Evolutionary conservation across 2,797 vertebrate species (phyloP).

Genomic region (Antennarius maculatus): DNA sequence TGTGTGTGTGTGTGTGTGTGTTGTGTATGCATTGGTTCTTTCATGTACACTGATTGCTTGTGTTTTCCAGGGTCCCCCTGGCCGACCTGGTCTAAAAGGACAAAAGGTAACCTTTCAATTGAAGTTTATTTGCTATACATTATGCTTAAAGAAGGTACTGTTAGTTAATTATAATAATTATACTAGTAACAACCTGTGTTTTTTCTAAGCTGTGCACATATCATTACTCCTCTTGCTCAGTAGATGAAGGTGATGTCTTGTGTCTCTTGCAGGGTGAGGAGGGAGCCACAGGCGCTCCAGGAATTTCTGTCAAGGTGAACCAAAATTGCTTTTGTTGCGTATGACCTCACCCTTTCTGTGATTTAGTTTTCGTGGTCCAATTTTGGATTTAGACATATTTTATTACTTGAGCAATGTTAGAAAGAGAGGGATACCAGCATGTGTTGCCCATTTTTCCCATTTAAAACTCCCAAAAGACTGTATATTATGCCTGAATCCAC

Average conservation of each 20-base stretch:
- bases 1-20: not conserved
- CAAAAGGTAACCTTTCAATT: slow-evolving; percentile 70
- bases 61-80: slow-evolving; percentile 71
- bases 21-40: not conserved
- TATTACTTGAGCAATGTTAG: not conserved
- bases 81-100: slow-evolving; percentile 72
- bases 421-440: no score
- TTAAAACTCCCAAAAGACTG: no score
- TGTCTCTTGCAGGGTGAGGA: slow-evolving; percentile 74
- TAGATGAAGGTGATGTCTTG: slow-evolving; percentile 1
- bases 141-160: not conserved
- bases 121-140: not conserved
- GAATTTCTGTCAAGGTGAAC: slow-evolving; percentile 78
- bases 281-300: slow-evolving; percentile 75
- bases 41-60: not conserved
- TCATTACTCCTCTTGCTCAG: not conserved
- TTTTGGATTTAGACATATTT: not conserved
- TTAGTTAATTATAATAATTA: not conserved
- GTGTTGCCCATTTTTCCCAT: no score
- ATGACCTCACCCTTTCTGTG: no score
- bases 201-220: not conserved
- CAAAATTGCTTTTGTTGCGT: not conserved
- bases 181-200: not conserved
- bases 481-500: no score
- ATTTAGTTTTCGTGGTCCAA: not conserved